phyloP scores from a whole-genome alignment of 2,888 invertebrate genomes.

The Didymodactylos carnosus region DNA sequence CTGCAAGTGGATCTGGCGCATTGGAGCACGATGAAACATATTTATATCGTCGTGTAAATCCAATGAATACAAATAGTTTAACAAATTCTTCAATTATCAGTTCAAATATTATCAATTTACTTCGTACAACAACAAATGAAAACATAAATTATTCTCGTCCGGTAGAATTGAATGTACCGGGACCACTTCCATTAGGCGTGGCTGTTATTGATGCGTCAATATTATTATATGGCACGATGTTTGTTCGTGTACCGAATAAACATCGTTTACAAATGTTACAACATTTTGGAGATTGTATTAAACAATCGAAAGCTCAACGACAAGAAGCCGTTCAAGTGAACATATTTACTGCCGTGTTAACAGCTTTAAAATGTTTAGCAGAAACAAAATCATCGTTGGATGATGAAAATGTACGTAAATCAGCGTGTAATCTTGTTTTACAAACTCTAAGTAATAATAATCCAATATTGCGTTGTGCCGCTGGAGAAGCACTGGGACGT shows the following conservation, averaged over 20 bases:
- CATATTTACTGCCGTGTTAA: slow-evolving; percentile 72
- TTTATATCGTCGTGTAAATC: slow-evolving; percentile 44
- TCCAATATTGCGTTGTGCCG: slow-evolving; percentile 60
- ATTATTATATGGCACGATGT: slow-evolving; percentile 71
- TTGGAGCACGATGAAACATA: slow-evolving; percentile 87
- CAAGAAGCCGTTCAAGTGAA: slow-evolving; percentile 88
- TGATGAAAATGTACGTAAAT: slow-evolving; percentile 69
- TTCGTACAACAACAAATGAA: not conserved
- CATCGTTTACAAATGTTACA: slow-evolving; percentile 91
- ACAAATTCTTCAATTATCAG: not conserved
- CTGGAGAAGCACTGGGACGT: slow-evolving; percentile 78
- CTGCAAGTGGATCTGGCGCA: slow-evolving; percentile 82
- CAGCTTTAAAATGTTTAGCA: slow-evolving; percentile 63
- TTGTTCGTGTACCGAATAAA: slow-evolving; percentile 70
- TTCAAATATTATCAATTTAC: not conserved
- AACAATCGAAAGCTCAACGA: slow-evolving; percentile 43
- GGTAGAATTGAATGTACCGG: slow-evolving; percentile 24
- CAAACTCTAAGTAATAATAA: slow-evolving; percentile 37
- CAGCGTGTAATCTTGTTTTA: slow-evolving; percentile 51
- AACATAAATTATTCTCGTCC: slow-evolving; percentile 19
- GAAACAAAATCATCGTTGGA: slow-evolving; percentile 63
- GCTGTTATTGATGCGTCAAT: slow-evolving; percentile 89
- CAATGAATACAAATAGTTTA: not conserved
- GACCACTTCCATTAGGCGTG: slow-evolving; percentile 63
- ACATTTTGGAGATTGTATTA: slow-evolving; percentile 83